phyloP scores from a whole-genome alignment of 2,113 vertebrate genomes.

The Nothoprocta perdicaria region DNA sequence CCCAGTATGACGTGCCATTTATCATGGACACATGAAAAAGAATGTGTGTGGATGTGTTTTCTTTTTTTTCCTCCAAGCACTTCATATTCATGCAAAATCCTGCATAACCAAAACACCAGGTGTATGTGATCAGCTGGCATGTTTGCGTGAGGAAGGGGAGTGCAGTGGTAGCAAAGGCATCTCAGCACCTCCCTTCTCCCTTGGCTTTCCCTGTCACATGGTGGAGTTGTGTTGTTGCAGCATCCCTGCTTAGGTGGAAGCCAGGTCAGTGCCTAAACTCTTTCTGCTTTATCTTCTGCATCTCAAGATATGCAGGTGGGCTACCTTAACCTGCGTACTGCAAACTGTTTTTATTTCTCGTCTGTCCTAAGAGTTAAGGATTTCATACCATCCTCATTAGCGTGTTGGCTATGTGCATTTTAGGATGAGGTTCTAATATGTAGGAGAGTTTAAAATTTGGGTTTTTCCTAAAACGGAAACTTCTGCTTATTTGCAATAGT shows the following conservation, averaged over 20 bases:
- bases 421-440: neutral
- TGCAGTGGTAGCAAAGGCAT: neutral
- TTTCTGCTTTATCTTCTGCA: neutral
- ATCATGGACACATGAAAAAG: neutral
- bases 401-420: neutral
- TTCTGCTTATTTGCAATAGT: neutral
- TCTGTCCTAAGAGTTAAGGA: neutral
- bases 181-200: neutral
- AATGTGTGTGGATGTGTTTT: too few relatives aligned
- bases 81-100: neutral
- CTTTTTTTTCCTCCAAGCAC: neutral
- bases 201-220: neutral
- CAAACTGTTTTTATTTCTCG: neutral
- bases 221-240: neutral
- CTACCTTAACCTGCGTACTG: neutral
- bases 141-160: neutral
- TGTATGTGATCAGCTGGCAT: neutral
- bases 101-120: neutral
- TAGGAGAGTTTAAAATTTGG: neutral
- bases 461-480: neutral
- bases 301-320: neutral
- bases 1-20: neutral
- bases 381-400: neutral
- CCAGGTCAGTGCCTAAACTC: fast-evolving
- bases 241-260: neutral